Base-by-base conservation (phyloP, 1,140 invertebrate species). In the Drosophila takahashii region DNA sequence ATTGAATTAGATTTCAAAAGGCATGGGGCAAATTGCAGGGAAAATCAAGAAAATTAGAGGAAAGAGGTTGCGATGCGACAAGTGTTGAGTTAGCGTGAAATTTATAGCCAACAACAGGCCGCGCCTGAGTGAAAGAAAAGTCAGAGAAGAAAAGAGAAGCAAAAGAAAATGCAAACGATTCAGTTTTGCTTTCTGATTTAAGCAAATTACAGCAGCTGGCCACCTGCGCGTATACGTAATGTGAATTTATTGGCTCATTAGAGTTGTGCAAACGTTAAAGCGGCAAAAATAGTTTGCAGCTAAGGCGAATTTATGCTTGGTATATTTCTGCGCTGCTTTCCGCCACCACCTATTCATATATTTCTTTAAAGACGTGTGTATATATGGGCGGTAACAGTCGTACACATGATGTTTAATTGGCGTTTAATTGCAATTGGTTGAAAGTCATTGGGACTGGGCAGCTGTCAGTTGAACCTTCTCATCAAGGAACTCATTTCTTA, bases 181-280 rank as follows among this genome's bases (percentile, higher is more conserved):
- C 51, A 62, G 53, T 52, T 60, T 62, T 74, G 70, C 69, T 57
- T 80, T 80, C 78, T 85, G 79, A 87, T 87, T 87, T 83, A 69
- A 72, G 61, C 66, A 89, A 87, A 87, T 87, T 89, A 66, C 67
- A 56, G 65, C 60, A 57, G 62, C 79, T 57, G 67, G 85, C 84
- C 84, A 87, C 84, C 84, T 87, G 84, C 85, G 85, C 84, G 84
- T 89, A 87, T 87, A 87, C 84, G 84, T 87, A 87, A 87, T 87
- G 65, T 77, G 50, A 80, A 87, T 87, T 90, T 84, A 90, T 87
- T 84, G 84, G 62, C 84, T 79, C 84, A 87, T 87, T 87, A 77
- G 66, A 73, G 65, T 80, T 79, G 56, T 66, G 79, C 76, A 83
- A 77, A 83, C 61, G 62, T 59, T 57, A 66, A 66, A 47, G 59